Evolutionary conservation across 2,888 invertebrate genomes (phyloP).

Genomic region (Trichopria drosophilae): DNA sequence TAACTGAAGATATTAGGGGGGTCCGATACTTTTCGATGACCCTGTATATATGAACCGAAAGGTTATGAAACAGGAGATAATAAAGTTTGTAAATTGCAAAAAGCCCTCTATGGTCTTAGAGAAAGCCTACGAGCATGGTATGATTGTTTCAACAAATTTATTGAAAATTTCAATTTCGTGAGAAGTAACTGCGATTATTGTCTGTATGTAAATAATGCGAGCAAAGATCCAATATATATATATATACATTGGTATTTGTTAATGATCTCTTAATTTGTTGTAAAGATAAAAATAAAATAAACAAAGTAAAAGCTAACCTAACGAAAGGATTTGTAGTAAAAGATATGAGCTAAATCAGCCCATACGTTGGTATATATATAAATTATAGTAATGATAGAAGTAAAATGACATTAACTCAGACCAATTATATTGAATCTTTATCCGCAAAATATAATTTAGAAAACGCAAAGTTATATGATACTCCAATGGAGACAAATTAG

Average conservation of each 20-base stretch:
- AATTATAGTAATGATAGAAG: constrained; percentile 3
- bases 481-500: constrained; percentile 14
- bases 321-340: too few species aligned
- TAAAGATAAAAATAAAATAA: constrained; percentile 3
- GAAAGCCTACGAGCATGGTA: constrained; percentile 36
- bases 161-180: constrained; percentile 25
- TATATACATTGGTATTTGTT: constrained; percentile 17
- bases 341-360: constrained; percentile 7
- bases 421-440: constrained; percentile 14
- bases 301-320: constrained; percentile 7
- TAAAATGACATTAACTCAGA: constrained; percentile 1
- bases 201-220: constrained; percentile 10
- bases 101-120: constrained; percentile 27
- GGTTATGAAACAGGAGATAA: constrained; percentile 18
- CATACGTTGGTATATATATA: constrained; percentile 7
- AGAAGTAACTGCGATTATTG: constrained; percentile 27
- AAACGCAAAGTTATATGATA: too few species aligned
- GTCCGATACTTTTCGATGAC: too few species aligned
- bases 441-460: too few species aligned
- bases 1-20: too few species aligned
- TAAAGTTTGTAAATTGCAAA: too few species aligned
- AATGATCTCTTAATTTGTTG: constrained; percentile 17
- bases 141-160: constrained; percentile 19
- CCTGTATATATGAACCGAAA: too few species aligned
- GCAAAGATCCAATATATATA: constrained; percentile 11